A percentile compares a stretch with the other conserved stretches of the same genome.
phyloP scores from a whole-genome alignment of 2,888 invertebrate genomes.

The Caenorhabditis imperialis region DNA sequence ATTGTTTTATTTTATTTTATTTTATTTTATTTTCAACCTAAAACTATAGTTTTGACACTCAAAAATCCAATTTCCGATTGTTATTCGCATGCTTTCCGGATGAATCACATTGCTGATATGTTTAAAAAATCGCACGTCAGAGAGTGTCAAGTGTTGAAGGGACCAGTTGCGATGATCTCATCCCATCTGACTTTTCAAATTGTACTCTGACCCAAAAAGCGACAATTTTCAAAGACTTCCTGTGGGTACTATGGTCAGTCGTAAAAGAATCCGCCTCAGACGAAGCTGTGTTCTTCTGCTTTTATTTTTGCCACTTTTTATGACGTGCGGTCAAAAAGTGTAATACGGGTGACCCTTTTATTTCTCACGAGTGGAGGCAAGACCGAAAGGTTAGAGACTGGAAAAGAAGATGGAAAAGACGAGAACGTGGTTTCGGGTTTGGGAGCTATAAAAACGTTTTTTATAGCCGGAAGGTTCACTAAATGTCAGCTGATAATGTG shows the following conservation, averaged over 20 bases:
- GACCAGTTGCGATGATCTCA: too few species aligned
- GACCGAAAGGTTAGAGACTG: constrained; percentile 36
- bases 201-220: too few species aligned
- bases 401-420: not conserved
- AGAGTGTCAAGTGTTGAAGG: too few species aligned
- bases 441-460: constrained; percentile 33
- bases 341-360: constrained; percentile 20
- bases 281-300: not conserved
- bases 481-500: constrained; percentile 29
- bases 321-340: constrained; percentile 44
- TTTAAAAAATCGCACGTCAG: too few species aligned
- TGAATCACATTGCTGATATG: not conserved
- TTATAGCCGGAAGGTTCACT: constrained; percentile 21
- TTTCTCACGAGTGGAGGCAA: constrained; percentile 1
- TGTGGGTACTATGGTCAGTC: too few species aligned
- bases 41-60: too few species aligned
- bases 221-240: too few species aligned
- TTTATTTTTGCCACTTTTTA: too few species aligned
- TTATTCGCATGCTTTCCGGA: not conserved
- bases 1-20: too few species aligned
- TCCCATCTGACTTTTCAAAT: too few species aligned
- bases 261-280: not conserved
- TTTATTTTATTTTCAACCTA: too few species aligned
- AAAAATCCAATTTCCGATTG: too few species aligned
- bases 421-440: constrained; percentile 36